Base-by-base conservation (phyloP, 37 sponge, comb jelly and placozoan species). In the Spongilla lacustris region DNA sequence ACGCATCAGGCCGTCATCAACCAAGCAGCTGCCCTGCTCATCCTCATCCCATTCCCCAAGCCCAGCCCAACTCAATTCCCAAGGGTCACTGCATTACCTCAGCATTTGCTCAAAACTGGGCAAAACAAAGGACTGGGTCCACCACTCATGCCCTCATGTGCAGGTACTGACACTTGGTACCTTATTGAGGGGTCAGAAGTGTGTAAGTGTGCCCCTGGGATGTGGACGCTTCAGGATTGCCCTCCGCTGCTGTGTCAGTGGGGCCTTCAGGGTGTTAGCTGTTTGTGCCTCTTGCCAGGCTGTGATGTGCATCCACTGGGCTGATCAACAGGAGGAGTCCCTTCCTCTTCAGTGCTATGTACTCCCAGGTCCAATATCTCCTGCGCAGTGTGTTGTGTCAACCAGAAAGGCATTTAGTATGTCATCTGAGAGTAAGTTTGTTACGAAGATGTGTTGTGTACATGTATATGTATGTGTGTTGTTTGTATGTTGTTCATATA, bases 261-360 rank as follows among this genome's bases (percentile, higher is more conserved):
- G 75, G 27, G 29, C 36, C 2, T 84, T 86, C 36, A 72, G 68
- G 36, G 24, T 93, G 35, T 77, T 87, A 73, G 84, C 72, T 9
- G 49, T 81, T 22, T 93, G 93, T 84, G 36, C 76, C 14, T 11
- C 24, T 17, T 93, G 93, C 48, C 90, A 93, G 66, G 32, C 83
- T 6, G 75, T 83, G 38, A 49, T 93, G 87, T 68, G 34, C 12
- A 69, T 89, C 0, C 58, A 78, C 37, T 81, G 87, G 80, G 22
- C 50, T 35, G 82, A 66, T 27, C 66, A n/a, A n/a, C n/a, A 77
- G 26, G 32, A 28, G 4, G 27, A 66, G 29, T 58, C 50, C 50
- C 38, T 30, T 46, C 87, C 84, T 11, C 68, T 74, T 21, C 29
- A 81, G 2, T 80, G 80, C 58, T 89, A 71, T 36, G 71, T 93